These are phyloP conservation scores for Pilophorus perplexus DNA, from an alignment of 2,888 invertebrate genomes.

Conservation along the genomic window DNA sequence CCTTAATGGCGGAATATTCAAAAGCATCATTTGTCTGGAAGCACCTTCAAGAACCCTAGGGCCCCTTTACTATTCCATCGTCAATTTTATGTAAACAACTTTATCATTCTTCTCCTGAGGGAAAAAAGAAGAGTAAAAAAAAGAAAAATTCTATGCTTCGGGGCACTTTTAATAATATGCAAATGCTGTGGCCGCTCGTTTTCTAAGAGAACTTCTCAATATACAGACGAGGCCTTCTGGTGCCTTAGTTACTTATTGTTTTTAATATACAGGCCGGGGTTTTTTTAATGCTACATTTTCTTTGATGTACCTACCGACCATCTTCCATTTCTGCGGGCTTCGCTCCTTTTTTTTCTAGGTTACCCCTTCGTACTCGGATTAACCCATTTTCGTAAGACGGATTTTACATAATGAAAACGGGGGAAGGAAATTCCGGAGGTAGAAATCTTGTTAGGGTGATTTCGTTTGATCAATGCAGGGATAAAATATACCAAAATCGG, in stretches of 20 bases:
- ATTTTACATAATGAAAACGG: too few relatives aligned
- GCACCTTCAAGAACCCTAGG: constrained; percentile 29
- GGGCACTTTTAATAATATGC: constrained; percentile 33
- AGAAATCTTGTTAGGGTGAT: too few relatives aligned
- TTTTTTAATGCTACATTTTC: background rate
- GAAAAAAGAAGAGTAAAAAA: constrained; percentile 15
- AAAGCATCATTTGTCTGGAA: constrained; percentile 39
- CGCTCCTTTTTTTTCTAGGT: too few relatives aligned
- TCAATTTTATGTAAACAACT: constrained; percentile 35
- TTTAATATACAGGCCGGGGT: constrained; percentile 16
- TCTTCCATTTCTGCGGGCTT: too few relatives aligned
- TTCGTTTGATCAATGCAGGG: too few relatives aligned
- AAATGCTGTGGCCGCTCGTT: constrained; percentile 11
- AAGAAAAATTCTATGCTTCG: constrained; percentile 17
- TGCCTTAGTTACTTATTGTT: constrained; percentile 18
- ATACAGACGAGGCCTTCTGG: constrained; percentile 15
- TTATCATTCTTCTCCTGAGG: constrained; percentile 23
- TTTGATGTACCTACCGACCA: too few relatives aligned
- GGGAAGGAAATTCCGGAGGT: too few relatives aligned
- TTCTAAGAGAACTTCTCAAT: constrained; percentile 18
- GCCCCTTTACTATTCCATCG: background rate
- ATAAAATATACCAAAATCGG: too few relatives aligned
- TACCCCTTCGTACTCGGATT: too few relatives aligned
- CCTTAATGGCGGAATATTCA: constrained; percentile 37
- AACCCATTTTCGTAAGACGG: too few relatives aligned